Base-by-base conservation (phyloP, 2,113 vertebrate genomes). In the Probosciger aterrimus region DNA sequence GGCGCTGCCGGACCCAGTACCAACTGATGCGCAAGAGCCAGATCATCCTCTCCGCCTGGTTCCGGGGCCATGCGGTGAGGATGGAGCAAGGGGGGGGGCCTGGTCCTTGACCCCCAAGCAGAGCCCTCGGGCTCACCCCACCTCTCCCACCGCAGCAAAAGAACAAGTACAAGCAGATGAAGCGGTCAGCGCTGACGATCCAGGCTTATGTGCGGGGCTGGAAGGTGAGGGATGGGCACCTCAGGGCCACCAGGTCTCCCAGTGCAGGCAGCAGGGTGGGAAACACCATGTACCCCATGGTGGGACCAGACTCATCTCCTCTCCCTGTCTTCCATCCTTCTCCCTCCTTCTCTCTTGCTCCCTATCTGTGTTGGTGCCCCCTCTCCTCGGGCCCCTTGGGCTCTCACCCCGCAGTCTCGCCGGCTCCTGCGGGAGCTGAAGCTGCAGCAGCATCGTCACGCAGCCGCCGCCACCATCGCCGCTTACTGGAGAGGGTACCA, bases 1-100 rank as follows among this genome's bases (percentile, higher is more conserved):
- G 98, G 98, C 93, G 92, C 79, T 97, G 97, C 84, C 95, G 98
- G 6, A 91, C 64, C 13, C 79, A 55, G 46, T 98, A 97, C 96
- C 98, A 96, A 79, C 97, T 89, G 57, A 98, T 98, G 97, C 98
- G 98, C 83, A 98, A 97, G 88, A 98, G 98, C 86, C 98, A 98
- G 95, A 98, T 98, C 80, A 3, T 98, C 88, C 98, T 98, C 90
- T 98, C 98, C 0, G 94, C 98, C 63, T 98, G 98, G 97, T 98
- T 98, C 95, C 97, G 98, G 41, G 97, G 98, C 69, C 96, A 97
- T 37, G 7, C 1, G 89, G 98, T 98, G 95, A 93, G 92, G 53
- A 75, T n/a, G 57, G 33, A 23, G 33, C 55, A n/a, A 10, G 6
- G 9, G 19, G 16, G 16, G 25, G 18, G 27, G 17, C 13, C 47